Evolutionary conservation across 2,797 vertebrate genomes (phyloP).

Genomic region (Sylvia borin): DNA sequence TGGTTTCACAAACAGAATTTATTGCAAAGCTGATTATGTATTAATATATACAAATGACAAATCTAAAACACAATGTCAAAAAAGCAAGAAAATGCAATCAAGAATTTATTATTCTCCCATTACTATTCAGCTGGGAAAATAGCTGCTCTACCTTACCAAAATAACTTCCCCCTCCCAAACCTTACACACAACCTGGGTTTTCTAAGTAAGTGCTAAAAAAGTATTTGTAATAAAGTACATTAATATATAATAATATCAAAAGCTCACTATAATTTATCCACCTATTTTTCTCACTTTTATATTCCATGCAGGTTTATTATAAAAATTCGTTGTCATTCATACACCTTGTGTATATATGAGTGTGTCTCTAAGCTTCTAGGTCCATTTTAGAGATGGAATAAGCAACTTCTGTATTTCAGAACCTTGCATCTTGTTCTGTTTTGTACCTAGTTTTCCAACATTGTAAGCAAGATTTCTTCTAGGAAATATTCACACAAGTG

Average conservation of each 20-base stretch:
- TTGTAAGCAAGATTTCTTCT: background rate
- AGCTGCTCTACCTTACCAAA: slow-evolving; percentile 55
- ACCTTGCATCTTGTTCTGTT: background rate
- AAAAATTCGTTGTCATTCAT: background rate
- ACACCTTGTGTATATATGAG: background rate
- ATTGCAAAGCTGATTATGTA: slow-evolving; percentile 74
- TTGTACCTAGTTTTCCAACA: background rate
- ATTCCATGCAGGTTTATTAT: background rate
- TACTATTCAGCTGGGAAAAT: slow-evolving; percentile 71
- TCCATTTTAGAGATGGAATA: background rate
- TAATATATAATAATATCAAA: slow-evolving; percentile 32
- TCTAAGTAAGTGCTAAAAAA: slow-evolving; percentile 1
- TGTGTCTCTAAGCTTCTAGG: background rate
- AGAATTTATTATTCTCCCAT: slow-evolving; percentile 71
- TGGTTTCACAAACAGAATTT: slow-evolving; percentile 69
- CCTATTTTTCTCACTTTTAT: slow-evolving; percentile 18
- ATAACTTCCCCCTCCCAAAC: slow-evolving; percentile 25
- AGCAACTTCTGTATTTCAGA: background rate
- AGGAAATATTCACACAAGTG: background rate
- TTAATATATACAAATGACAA: slow-evolving; percentile 78
- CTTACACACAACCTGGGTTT: background rate
- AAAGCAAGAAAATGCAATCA: slow-evolving; percentile 74
- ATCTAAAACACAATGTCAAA: slow-evolving; percentile 74
- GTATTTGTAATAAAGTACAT: slow-evolving; percentile 16
- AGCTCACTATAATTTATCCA: slow-evolving; percentile 27